Conservation (phyloP, 2,888 invertebrate genomes). For the Hemaris fuciformis region DNA sequence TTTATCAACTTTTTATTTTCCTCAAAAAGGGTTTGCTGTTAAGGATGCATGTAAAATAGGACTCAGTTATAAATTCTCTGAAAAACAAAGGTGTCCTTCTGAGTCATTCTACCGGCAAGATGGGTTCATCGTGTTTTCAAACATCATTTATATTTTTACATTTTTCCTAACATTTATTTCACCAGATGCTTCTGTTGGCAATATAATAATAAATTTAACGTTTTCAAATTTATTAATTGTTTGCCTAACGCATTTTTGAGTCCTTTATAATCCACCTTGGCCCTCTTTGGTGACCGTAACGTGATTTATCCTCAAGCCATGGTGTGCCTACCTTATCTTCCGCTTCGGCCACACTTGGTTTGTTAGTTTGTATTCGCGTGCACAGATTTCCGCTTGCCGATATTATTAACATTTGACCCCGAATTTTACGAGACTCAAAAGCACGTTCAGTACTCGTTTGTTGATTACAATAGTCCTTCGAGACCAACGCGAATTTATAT, state of each 20-base stretch:
- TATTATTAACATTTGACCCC: conserved; percentile 77
- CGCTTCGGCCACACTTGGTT: conserved; percentile 53
- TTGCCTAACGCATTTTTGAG: conserved; percentile 6
- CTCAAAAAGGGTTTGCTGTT: neutral
- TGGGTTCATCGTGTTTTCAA: neutral
- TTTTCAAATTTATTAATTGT: neutral
- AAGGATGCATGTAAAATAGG: neutral
- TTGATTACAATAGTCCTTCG: neutral
- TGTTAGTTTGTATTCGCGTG: conserved; percentile 72
- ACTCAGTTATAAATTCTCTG: neutral
- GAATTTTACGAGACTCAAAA: conserved; percentile 40
- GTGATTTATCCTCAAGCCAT: conserved; percentile 55
- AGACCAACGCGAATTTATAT: neutral
- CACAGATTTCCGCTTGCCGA: conserved; percentile 73
- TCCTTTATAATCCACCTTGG: conserved; percentile 40
- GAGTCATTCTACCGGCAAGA: conserved; percentile 7
- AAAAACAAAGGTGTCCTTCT: neutral
- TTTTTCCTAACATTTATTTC: too few species aligned
- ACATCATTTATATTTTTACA: conserved; percentile 1
- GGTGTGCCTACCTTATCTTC: conserved; percentile 45
- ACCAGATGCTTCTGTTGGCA: too few species aligned
- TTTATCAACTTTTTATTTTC: neutral
- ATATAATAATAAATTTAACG: too few species aligned
- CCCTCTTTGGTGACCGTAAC: conserved; percentile 38
- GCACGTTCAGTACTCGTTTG: neutral